Evolutionary conservation across 2,797 vertebrate genomes (phyloP).

Genomic region (Scolopax rusticola): DNA sequence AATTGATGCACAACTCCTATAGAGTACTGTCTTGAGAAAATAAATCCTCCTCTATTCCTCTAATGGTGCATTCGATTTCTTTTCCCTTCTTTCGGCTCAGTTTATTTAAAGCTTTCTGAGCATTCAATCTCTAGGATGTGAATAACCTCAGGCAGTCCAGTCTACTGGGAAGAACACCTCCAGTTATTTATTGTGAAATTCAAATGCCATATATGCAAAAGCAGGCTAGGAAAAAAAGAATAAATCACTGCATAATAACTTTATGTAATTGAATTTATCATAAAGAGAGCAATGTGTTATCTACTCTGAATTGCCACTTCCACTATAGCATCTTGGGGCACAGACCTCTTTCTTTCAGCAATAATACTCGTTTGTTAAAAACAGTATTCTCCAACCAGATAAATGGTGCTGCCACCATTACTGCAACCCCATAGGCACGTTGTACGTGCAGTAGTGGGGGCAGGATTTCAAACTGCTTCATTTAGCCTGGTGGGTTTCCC

Average conservation of each 20-base stretch:
- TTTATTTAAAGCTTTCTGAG: conserved; percentile 28
- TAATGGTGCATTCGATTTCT: not conserved
- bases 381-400: not conserved
- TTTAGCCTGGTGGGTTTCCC: not conserved
- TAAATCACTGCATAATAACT: not conserved
- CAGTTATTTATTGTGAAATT: not conserved
- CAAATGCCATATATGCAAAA: not conserved
- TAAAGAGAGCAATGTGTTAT: not conserved
- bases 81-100: not conserved
- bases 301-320: not conserved
- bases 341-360: not conserved
- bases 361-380: not conserved
- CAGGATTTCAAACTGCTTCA: not conserved
- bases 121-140: not conserved
- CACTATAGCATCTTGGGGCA: not conserved
- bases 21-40: not conserved
- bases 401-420: not conserved
- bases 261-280: not conserved
- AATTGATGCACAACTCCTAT: not conserved
- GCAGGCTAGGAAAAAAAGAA: not conserved
- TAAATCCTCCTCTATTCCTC: not conserved
- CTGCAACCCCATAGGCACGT: not conserved
- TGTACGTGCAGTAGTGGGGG: too few species aligned
- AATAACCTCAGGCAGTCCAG: not conserved
- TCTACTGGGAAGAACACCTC: not conserved